These are phyloP conservation scores for Leptopilina clavipes DNA, from an alignment of 1,140 invertebrate genomes.

Conservation along the genomic window DNA sequence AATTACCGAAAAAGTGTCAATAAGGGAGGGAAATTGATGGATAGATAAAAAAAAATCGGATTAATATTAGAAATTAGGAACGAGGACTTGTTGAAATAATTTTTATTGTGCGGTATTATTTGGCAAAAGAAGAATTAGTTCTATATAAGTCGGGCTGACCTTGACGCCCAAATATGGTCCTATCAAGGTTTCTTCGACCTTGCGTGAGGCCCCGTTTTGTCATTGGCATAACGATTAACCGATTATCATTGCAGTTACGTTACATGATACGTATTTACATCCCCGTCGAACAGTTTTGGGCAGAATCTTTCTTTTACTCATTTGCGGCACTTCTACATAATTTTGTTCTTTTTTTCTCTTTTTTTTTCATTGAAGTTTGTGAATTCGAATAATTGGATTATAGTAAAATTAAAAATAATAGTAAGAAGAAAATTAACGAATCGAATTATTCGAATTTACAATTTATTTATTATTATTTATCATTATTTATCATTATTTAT, in stretches of 20 bases:
- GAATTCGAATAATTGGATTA: no score
- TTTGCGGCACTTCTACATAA: no score
- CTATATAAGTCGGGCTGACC: slow-evolving; percentile 57
- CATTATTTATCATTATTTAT: no score
- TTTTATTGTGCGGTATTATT: slow-evolving; percentile 47
- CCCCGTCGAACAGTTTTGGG: background rate
- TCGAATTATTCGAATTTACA: no score
- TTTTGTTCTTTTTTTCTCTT: no score
- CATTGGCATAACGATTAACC: slow-evolving; percentile 50
- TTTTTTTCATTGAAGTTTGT: background rate
- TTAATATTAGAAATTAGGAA: slow-evolving; percentile 56
- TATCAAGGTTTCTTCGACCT: slow-evolving; percentile 58
- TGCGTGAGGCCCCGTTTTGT: slow-evolving; percentile 58
- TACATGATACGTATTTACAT: background rate
- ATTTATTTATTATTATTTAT: no score
- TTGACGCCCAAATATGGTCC: slow-evolving; percentile 62
- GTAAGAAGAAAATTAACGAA: no score
- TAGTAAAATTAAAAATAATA: no score
- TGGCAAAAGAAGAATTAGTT: slow-evolving; percentile 52
- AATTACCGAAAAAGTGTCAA: no score
- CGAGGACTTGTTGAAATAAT: slow-evolving; percentile 51
- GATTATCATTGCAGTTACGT: slow-evolving; percentile 13
- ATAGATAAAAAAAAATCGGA: slow-evolving; percentile 46
- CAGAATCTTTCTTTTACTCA: background rate
- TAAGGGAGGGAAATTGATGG: no score